Conservation (phyloP, 2,888 invertebrate genomes). For the Folsomia candida region DNA sequence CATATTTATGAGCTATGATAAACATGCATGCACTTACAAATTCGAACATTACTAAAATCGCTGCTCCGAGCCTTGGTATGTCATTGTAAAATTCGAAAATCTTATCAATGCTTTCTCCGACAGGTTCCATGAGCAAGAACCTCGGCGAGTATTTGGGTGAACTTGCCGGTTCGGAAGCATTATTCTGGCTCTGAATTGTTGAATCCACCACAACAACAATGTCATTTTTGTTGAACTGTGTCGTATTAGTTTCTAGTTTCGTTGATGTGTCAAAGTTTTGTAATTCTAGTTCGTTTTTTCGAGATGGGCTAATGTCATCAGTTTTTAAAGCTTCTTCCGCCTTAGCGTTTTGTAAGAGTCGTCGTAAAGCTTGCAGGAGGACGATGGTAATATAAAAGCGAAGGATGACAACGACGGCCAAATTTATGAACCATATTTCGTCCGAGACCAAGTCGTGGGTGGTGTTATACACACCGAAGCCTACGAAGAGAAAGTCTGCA, state of each 20-base stretch:
- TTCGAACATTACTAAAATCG: constrained; percentile 31
- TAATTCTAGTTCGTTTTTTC: background rate
- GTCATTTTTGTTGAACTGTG: no score
- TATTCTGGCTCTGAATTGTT: no score
- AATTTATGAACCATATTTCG: constrained; percentile 36
- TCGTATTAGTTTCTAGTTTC: background rate
- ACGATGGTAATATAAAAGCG: constrained; percentile 32
- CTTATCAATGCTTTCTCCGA: constrained; percentile 20
- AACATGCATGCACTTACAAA: constrained; percentile 14
- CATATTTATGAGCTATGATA: background rate
- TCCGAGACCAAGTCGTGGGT: constrained; percentile 26
- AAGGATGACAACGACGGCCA: constrained; percentile 29
- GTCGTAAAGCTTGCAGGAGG: constrained; percentile 24
- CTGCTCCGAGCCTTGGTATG: constrained; percentile 31
- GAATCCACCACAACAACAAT: no score
- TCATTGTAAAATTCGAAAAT: constrained; percentile 31
- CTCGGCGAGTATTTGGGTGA: background rate
- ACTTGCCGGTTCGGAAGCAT: background rate
- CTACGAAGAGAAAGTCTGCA: constrained; percentile 23
- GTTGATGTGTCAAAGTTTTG: background rate
- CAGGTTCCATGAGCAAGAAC: constrained; percentile 29
- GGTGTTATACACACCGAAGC: constrained; percentile 24
- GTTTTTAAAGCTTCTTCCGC: background rate
- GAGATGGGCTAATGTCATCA: no score
- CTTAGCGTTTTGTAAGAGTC: constrained; percentile 29